A percentile compares a stretch with the other conserved stretches of the same genome.
These are phyloP conservation scores for Petrocephalus schoutedeni DNA, from an alignment of 2,797 vertebrate genomes.

Conservation along the genomic window DNA sequence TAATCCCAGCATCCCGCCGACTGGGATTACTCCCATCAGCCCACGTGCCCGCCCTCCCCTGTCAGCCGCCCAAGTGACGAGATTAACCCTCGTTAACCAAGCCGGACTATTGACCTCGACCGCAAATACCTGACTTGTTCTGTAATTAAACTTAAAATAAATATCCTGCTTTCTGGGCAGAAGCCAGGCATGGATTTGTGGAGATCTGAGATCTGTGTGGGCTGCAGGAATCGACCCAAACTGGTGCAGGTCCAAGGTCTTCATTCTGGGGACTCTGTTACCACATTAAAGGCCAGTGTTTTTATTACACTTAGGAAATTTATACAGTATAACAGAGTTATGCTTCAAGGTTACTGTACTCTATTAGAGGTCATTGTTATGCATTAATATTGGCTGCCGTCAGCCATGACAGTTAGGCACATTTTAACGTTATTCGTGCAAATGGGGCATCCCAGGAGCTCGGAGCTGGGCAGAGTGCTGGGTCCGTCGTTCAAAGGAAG, in stretches of 20 bases:
- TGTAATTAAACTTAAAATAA: conserved; percentile 59
- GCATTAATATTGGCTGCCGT: not conserved
- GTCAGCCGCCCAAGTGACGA: conserved; percentile 37
- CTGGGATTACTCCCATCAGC: conserved; percentile 10
- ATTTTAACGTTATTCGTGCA: conserved; percentile 19
- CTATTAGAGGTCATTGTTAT: not conserved
- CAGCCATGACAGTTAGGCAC: not conserved
- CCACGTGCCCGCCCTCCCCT: not conserved
- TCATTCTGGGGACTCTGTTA: not conserved
- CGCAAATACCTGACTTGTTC: conserved; percentile 65
- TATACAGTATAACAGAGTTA: not conserved
- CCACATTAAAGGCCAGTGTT: conserved; percentile 4
- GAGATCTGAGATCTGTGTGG: conserved; percentile 9
- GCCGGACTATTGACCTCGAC: conserved; percentile 72
- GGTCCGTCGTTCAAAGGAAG: conserved; percentile 39
- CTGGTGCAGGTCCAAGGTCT: not conserved
- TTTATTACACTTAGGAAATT: not conserved
- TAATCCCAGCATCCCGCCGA: not conserved
- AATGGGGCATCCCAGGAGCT: conserved; percentile 29
- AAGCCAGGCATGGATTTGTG: conserved; percentile 10
- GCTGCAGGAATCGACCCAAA: not conserved
- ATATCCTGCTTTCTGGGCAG: conserved; percentile 30
- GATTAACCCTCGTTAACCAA: conserved; percentile 69
- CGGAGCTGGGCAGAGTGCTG: conserved; percentile 32
- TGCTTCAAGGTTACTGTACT: not conserved